Base-by-base conservation (phyloP, 2,888 invertebrate species). In the Danaus chrysippus region DNA sequence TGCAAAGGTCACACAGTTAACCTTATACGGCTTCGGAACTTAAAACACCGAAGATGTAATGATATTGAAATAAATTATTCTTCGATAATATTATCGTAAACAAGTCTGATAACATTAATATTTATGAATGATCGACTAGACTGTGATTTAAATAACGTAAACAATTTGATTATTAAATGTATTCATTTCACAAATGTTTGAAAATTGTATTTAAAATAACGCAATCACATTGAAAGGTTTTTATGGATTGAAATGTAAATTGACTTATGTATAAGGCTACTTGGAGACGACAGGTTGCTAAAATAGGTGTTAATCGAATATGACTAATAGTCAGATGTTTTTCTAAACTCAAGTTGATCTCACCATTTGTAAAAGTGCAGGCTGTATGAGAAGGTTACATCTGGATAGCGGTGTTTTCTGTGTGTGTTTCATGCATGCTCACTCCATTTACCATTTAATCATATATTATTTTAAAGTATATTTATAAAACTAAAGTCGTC, bases 21-120 rank as follows among this genome's bases (percentile, higher is more conserved):
- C 66, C 70, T 74, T 42, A 58, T 77, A 75, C 58, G 79, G 79
- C 70, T 81, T 80, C 78, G 71, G 68, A 76, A 70, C 70, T 49
- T 15, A 41, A 41, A 42, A 42, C 19, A 43, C 56, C 42, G 17
- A 54, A 42, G 10, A 46, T 43, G 58, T 56, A 63, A 58, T 49
- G 58, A 60, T 62, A 58, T 60, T 61, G 3, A 34, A 34, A 34
- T 34, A 34, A 34, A 34, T 34, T 3, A 34, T 34, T 34, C 23
- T 34, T 34, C 23, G 6, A 34, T 34, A 34, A 34, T 34, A 34
- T 34, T 34, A 34, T 34, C 23, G 23, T 6, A 34, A 34, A 34
- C 23, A 34, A 6, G 23, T 34, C 23, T 34, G 2, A 34, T 34
- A 34, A 5, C 23, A 34, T 34, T 34, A 34, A 34, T 34, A 34